Conservation (phyloP, 2,888 invertebrate species). For the Notodonta ziczac region DNA sequence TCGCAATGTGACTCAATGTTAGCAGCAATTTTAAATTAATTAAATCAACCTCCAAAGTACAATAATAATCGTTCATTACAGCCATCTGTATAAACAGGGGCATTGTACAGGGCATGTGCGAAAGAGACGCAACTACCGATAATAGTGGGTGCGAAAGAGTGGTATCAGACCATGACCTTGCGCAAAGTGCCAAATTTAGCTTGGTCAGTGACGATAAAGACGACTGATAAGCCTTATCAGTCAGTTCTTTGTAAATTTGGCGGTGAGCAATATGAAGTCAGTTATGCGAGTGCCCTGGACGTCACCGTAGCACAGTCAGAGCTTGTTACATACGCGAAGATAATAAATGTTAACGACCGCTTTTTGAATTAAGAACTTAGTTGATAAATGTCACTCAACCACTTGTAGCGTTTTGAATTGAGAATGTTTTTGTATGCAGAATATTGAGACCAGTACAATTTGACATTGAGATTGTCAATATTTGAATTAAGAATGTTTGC, state of each 20-base stretch:
- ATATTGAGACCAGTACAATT: not conserved
- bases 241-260: constrained; percentile 39
- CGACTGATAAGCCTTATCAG: constrained; percentile 56
- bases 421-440: constrained; percentile 6
- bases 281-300: not conserved
- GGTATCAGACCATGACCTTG: constrained; percentile 69
- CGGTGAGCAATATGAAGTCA: constrained; percentile 5
- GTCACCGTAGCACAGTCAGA: no score
- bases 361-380: constrained; percentile 6
- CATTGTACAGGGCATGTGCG: constrained; percentile 21
- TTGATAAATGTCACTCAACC: not conserved
- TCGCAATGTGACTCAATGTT: not conserved
- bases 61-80: constrained; percentile 12
- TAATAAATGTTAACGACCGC: constrained; percentile 12
- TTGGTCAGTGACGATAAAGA: constrained; percentile 65
- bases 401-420: not conserved
- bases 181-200: constrained; percentile 56
- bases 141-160: constrained; percentile 35
- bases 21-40: not conserved
- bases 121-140: constrained; percentile 27
- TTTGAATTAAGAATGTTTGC: no score
- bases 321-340: no score
- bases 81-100: constrained; percentile 37
- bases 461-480: no score
- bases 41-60: constrained; percentile 9